Conservation (phyloP, 2,888 invertebrate species). For the Pristionchus mayeri region DNA sequence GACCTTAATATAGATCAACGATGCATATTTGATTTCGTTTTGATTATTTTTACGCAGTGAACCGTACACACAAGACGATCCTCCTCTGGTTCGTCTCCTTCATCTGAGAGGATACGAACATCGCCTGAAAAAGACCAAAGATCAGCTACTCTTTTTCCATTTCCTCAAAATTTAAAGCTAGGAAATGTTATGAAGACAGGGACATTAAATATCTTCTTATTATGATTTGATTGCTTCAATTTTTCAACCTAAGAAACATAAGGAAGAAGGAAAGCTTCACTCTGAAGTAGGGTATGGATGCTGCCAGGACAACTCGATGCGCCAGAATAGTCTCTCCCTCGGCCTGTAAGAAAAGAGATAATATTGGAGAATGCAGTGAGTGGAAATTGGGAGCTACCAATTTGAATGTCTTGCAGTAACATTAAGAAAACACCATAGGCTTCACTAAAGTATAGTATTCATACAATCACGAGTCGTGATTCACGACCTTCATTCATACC, state of each 20-base stretch:
- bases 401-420: too few relatives aligned
- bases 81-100: slow-evolving; percentile 58
- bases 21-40: too few relatives aligned
- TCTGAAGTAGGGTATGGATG: slow-evolving; percentile 78
- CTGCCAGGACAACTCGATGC: slow-evolving; percentile 78
- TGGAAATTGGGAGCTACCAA: too few relatives aligned
- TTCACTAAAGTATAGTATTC: too few relatives aligned
- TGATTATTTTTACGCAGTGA: too few relatives aligned
- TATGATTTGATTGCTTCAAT: background rate
- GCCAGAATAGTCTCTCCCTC: slow-evolving; percentile 63
- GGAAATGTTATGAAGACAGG: too few relatives aligned
- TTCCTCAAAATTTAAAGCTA: too few relatives aligned
- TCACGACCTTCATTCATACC: too few relatives aligned
- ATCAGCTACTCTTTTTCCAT: background rate
- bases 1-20: too few relatives aligned
- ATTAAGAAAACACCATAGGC: background rate
- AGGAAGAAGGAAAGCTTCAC: background rate
- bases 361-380: too few relatives aligned
- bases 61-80: slow-evolving; percentile 55
- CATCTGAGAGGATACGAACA: slow-evolving; percentile 78
- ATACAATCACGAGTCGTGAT: too few relatives aligned
- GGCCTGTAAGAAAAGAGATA: slow-evolving; percentile 51
- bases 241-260: background rate
- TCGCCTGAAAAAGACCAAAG: slow-evolving; percentile 69
- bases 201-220: background rate